These are phyloP conservation scores for Siniperca scherzeri DNA, from an alignment of 2,797 vertebrate genomes.

Conservation along the genomic window DNA sequence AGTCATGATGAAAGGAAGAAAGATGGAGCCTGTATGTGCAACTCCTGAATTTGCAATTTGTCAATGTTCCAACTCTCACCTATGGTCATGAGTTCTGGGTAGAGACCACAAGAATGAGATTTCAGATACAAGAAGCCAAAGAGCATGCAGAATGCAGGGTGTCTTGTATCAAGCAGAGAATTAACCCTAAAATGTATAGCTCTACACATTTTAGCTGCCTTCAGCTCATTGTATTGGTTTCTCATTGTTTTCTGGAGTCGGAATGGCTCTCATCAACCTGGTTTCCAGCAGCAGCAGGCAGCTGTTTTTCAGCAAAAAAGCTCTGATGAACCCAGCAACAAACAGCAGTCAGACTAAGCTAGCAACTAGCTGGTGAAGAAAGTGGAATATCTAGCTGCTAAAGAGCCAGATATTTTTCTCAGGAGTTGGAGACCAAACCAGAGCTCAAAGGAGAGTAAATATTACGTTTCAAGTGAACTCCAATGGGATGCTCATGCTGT, in stretches of 20 bases:
- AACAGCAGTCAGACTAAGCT: neutral
- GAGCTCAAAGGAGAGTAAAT: neutral
- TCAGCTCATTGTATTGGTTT: neutral
- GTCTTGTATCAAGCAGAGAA: neutral
- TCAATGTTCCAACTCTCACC: neutral
- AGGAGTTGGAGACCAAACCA: too few relatives aligned
- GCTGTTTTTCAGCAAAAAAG: neutral
- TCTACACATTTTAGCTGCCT: neutral
- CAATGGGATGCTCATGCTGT: neutral
- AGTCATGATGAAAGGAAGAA: neutral
- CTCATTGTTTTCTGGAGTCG: neutral
- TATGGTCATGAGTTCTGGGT: neutral
- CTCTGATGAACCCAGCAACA: neutral
- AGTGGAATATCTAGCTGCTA: neutral
- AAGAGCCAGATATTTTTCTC: neutral
- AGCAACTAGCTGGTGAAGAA: neutral
- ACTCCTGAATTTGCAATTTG: too few relatives aligned
- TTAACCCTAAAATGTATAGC: neutral
- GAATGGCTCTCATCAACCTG: neutral
- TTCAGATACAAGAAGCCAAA: neutral
- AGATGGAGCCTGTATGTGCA: neutral
- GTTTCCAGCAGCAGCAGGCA: neutral
- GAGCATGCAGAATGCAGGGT: neutral
- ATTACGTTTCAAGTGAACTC: neutral
- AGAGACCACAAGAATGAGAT: neutral